Conservation (phyloP, 2,113 vertebrate genomes). For the Nyctibius bracteatus region DNA sequence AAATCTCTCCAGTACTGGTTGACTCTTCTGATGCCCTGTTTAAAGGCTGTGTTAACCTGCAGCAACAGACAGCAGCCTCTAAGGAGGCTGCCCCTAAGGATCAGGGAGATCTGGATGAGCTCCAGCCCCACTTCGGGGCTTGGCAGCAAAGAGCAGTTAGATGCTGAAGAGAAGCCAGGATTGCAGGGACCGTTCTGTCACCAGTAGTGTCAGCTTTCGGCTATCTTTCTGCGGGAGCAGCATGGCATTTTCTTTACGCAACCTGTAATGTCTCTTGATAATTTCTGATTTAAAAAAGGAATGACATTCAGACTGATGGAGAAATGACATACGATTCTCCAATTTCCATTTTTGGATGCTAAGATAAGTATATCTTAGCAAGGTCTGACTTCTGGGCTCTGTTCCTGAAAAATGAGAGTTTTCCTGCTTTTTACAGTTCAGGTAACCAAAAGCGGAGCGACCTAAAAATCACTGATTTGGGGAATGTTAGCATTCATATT, state of each 20-base stretch:
- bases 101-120: not conserved
- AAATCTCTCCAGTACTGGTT: conserved; percentile 20
- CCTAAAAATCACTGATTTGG: not conserved
- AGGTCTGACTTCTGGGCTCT: not conserved
- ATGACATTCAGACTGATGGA: not conserved
- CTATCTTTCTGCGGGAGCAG: not conserved
- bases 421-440: not conserved
- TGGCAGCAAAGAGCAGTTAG: not conserved
- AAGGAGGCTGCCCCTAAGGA: not conserved
- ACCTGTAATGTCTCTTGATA: not conserved
- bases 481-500: not conserved
- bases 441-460: not conserved
- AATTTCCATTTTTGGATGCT: not conserved
- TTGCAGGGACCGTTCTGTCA: not conserved
- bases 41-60: conserved; percentile 14
- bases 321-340: not conserved
- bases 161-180: not conserved
- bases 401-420: not conserved
- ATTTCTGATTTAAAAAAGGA: not conserved
- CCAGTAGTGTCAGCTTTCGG: not conserved
- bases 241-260: not conserved
- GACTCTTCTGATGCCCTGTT: not conserved
- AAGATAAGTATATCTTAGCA: not conserved
- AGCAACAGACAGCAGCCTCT: conserved; percentile 20
- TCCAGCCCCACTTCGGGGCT: not conserved